Percentiles rank a stretch among this genome's conserved stretches.
phyloP scores from a whole-genome alignment of 2,113 vertebrate genomes.

The Oostethus manadensis region DNA sequence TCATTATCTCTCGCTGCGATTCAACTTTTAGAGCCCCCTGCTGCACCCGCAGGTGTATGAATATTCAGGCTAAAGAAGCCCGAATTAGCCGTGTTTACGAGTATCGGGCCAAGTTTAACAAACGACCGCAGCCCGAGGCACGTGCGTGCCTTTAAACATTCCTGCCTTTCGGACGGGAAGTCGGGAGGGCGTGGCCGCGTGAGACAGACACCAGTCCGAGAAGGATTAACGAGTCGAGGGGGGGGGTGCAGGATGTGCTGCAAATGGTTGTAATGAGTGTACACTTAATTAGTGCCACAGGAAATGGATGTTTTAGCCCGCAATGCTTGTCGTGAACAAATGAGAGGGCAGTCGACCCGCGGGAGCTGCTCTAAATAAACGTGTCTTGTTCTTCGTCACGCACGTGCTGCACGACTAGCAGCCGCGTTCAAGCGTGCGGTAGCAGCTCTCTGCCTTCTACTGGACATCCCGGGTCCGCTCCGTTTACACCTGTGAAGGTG shows the following conservation, averaged over 20 bases:
- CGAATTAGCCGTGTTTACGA: conserved; percentile 34
- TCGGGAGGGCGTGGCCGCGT: background rate
- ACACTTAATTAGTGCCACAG: conserved; percentile 70
- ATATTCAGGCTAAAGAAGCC: conserved; percentile 29
- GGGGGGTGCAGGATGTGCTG: conserved; percentile 38
- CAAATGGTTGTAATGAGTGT: conserved; percentile 67
- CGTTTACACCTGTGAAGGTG: too few relatives aligned
- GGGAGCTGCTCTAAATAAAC: conserved; percentile 62
- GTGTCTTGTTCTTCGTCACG: conserved; percentile 33
- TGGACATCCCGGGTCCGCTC: too few relatives aligned
- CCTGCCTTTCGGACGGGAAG: conserved; percentile 10
- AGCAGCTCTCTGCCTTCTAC: too few relatives aligned
- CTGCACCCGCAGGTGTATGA: conserved; percentile 12
- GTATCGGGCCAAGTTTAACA: conserved; percentile 20
- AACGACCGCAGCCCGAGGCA: conserved; percentile 18
- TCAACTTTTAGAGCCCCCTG: conserved; percentile 30
- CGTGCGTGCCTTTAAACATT: background rate
- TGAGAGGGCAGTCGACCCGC: conserved; percentile 48
- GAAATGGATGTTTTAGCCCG: conserved; percentile 62
- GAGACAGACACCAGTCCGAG: conserved; percentile 35
- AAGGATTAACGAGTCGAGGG: conserved; percentile 8
- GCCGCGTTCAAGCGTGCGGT: too few relatives aligned
- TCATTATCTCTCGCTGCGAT: conserved; percentile 42
- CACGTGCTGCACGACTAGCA: background rate
- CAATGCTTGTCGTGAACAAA: conserved; percentile 71